Evolutionary conservation across 2,113 vertebrate species (phyloP), one percentile per base, ranked within the genome.

Genomic region (Xiphorhynchus elegans): DNA sequence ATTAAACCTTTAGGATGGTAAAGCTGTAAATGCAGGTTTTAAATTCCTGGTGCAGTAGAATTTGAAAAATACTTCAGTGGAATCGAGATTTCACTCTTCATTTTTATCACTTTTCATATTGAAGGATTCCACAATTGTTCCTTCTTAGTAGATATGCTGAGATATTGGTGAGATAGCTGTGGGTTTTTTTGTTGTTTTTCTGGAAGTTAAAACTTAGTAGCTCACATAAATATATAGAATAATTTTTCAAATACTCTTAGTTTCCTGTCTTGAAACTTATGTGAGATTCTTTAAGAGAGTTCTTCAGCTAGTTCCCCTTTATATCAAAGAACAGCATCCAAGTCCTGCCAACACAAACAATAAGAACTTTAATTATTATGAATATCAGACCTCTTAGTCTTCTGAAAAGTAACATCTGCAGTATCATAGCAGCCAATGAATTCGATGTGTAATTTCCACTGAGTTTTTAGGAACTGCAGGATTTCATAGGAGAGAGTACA

Each of bases 281-380:
- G 12, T 58, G 40, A 91, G 58, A 56, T 95, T 82, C 53, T 91
- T 52, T 73, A 69, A 87, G 75, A 76, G 33, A 50, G 29, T 40
- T 94, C 64, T 85, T 82, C 70, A 73, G n/a, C 84, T 85, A 23
- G 93, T 94, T 96, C 14, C 31, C 59, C 10, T 70, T 82, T 68
- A 5, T 87, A 73, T 87, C 40, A 62, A 73, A 84, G 53, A 84
- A 47, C 26, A 85, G 46, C 42, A 39, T 76, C 74, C 7, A 39
- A 76, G 18, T 76, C 50, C 47, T 76, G 58, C 87, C 88, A 93
- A 73, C 50, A 74, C 33, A 87, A 95, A 92, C 52, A 90, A 83
- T 47, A 56, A 79, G 70, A 87, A 79, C 37, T 87, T 94, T 46
- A 78, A 56, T 96, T 76, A 50, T 68, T 44, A 40, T 53, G 47